Base-by-base conservation (phyloP, 1,140 invertebrate species). In the Gerris buenoi region DNA sequence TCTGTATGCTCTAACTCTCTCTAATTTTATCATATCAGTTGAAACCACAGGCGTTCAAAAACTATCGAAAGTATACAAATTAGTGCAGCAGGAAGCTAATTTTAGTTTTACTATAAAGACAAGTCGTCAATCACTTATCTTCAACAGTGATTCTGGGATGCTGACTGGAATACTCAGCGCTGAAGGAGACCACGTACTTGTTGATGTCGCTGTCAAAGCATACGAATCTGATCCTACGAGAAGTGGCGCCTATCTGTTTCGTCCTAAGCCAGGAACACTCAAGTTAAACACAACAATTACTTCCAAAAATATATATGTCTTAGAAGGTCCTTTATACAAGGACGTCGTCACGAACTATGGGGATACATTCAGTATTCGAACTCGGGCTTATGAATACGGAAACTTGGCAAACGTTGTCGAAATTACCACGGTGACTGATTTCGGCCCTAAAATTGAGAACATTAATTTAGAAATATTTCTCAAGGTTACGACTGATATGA, bases 161-260 rank as follows among this genome's bases (percentile, higher is more conserved):
- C 5, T 25, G 5, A 22, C 23, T 60, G 58, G 58, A 5, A 13
- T 60, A 22, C 22, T 60, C 3, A 13, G 3, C 22, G 3, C 15
- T 60, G 58, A 60, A 15, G 23, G 23, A 5, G 15, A 60, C 3
- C 23, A 22, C 5, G 23, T 60, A 22, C 58, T 22, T 60, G 10
- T 60, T 14, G 23, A 5, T 14, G 58, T 60, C 5, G 10, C 23
- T 13, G 23, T 22, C 3, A 25, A 63, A 23, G 29, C 60, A 13
- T 67, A 67, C 33, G 23, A 25, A 25, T 63, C 66, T 25, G 28
- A 25, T 1, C 1, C 14, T 46, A 57, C 25, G 23, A 67, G 25
- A 27, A 67, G 66, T 63, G 66, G 66, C 10, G 66, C 66, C 46
- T 67, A 67, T n/a, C 25, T 67, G 15, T 67, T 67, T 28, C 25